Base-by-base conservation (phyloP, 2,113 vertebrate species). In the Aleadryas rufinucha region DNA sequence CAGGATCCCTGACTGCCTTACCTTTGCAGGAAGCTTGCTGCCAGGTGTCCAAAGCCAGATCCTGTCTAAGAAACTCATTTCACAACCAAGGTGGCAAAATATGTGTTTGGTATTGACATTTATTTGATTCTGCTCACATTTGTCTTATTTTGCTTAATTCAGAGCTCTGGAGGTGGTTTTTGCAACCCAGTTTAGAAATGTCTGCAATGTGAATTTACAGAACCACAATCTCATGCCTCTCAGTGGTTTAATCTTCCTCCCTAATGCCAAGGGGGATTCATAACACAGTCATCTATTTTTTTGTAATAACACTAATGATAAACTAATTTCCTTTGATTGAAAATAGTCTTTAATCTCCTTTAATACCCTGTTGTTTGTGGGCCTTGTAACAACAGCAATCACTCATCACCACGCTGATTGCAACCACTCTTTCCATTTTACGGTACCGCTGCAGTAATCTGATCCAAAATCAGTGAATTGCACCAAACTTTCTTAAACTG, bases 201-300 rank as follows among this genome's bases (percentile, higher is more conserved):
- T 98, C 37, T 96, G 64, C n/a, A 98, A 74, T 5, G 87, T 98
- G 88, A 99, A 99, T 95, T 97, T 99, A 52, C 97, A 99, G 91
- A 98, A 98, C 85, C 99, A 99, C 88, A 97, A 98, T 80, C 98
- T 99, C 45, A 98, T 97, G 10, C 98, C 98, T 45, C 99, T 99
- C 95, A 98, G 97, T 18, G 98, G 97, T 65, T 98, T 99, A 52
- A 97, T 99, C 94, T 98, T 98, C 91, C 98, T 99, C 59, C 98
- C 98, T 61, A 98, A 97, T 50, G 88, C 99, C 72, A 98, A 98
- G 96, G 98, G 98, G 97, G 70, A 95, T 94, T 69, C 60, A 24
- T 71, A 18, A 82, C 33, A 79, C 41, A 63, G 33, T 52, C 16
- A 11, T n/a, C 20, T 45, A 11, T 24, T 84, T 90, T 80, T 75